These are phyloP conservation scores for Actinia tenebrosa DNA, from an alignment of 64 coral and sea anemone genomes.

Conservation along the genomic window DNA sequence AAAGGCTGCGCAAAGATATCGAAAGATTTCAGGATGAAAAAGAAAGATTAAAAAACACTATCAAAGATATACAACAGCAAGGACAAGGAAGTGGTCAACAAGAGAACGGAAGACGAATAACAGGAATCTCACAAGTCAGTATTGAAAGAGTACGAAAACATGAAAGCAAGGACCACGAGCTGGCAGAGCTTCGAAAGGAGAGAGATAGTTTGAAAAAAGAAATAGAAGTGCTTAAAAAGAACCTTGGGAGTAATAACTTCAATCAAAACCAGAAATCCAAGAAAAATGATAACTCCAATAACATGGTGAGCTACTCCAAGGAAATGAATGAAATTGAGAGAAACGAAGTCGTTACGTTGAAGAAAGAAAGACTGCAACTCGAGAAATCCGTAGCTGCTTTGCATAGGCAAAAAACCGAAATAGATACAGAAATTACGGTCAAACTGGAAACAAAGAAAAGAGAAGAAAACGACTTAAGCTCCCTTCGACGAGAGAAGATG, in stretches of 20 bases:
- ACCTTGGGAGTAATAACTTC: neutral
- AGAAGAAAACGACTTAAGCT: slow-evolving; percentile 42
- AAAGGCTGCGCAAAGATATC: slow-evolving; percentile 41
- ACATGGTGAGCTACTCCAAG: neutral
- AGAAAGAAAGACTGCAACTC: slow-evolving; percentile 42
- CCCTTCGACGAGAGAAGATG: slow-evolving; percentile 48
- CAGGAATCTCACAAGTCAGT: slow-evolving; percentile 19
- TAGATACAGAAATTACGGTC: slow-evolving; percentile 56
- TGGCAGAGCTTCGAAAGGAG: slow-evolving; percentile 36
- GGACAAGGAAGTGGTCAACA: neutral
- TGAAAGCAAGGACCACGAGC: slow-evolving; percentile 31
- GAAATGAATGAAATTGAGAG: slow-evolving; percentile 41
- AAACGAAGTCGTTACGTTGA: slow-evolving; percentile 46
- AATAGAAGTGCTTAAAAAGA: slow-evolving; percentile 28
- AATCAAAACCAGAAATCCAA: neutral
- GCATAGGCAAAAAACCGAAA: slow-evolving; percentile 49
- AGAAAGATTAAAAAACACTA: neutral
- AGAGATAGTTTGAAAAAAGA: slow-evolving; percentile 64
- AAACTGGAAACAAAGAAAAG: slow-evolving; percentile 39
- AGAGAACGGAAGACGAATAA: slow-evolving; percentile 1
- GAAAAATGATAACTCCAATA: neutral
- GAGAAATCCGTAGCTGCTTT: slow-evolving; percentile 45
- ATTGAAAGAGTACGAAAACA: slow-evolving; percentile 5
- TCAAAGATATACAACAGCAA: slow-evolving; percentile 11
- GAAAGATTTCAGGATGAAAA: slow-evolving; percentile 34